Conservation (phyloP, 2,888 invertebrate species). For the Norana najaformis region DNA sequence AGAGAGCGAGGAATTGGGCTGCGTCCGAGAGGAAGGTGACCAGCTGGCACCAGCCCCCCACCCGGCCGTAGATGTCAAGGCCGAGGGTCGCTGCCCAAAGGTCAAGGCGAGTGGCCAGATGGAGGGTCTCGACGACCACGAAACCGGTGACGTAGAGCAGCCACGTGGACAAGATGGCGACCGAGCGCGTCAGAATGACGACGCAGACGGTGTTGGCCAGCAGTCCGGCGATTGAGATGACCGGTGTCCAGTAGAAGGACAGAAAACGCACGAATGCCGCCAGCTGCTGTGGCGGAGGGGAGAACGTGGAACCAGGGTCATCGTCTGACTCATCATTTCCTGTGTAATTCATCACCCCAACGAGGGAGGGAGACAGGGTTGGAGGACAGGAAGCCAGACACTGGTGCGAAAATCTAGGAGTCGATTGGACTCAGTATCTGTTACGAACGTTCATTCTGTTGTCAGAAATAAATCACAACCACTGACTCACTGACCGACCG, state of each 20-base stretch:
- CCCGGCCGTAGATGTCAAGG: conserved; percentile 20
- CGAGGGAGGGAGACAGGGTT: background rate
- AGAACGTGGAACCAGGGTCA: background rate
- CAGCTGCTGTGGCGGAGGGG: background rate
- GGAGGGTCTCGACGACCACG: conserved; percentile 20
- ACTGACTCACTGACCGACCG: background rate
- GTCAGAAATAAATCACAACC: background rate
- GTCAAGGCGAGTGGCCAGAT: conserved; percentile 27
- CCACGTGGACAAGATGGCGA: background rate
- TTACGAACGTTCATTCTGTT: background rate
- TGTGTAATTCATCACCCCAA: background rate
- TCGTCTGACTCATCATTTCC: background rate
- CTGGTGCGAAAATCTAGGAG: background rate
- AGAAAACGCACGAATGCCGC: conserved; percentile 18
- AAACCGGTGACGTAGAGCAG: conserved; percentile 19
- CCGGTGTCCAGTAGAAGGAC: conserved; percentile 29
- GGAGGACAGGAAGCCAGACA: background rate
- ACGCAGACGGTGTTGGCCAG: conserved; percentile 3
- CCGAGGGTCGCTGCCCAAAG: conserved; percentile 24
- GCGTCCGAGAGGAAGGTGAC: conserved; percentile 2
- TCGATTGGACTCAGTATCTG: background rate
- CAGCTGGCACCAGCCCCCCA: conserved; percentile 34
- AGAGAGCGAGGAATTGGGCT: conserved; percentile 17
- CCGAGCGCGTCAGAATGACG: background rate
- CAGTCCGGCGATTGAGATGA: conserved; percentile 20